A percentile compares a stretch with the other conserved stretches of the same genome.
Evolutionary conservation across 2,113 vertebrate genomes (phyloP).

Genomic region (Daubentonia madagascariensis): DNA sequence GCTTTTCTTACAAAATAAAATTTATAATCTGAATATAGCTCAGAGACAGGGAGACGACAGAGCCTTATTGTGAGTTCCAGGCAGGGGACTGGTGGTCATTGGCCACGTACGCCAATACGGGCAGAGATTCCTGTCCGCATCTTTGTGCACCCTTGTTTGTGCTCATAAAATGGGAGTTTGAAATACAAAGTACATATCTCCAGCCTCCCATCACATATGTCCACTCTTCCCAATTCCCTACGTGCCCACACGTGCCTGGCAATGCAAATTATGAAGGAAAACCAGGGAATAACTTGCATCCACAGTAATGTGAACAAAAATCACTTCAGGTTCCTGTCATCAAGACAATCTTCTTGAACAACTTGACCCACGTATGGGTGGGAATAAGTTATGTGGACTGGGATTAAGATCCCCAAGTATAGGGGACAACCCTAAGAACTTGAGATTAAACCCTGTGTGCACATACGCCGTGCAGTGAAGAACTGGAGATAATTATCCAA

Average conservation of each 20-base stretch:
- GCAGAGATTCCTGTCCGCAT: too few relatives aligned
- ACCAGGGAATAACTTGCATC: neutral
- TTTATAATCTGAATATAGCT: neutral
- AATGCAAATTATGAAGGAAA: neutral
- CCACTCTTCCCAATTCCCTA: neutral
- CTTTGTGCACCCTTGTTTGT: accelerated
- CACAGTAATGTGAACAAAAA: neutral
- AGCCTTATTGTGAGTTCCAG: accelerated
- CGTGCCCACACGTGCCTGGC: neutral
- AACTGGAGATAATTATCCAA: neutral
- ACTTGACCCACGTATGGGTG: neutral
- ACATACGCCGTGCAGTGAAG: too few relatives aligned
- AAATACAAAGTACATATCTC: too few relatives aligned
- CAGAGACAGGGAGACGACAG: neutral
- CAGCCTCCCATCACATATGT: too few relatives aligned
- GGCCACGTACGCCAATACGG: accelerated
- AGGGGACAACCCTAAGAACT: neutral
- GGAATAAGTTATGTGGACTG: neutral
- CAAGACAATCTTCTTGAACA: neutral
- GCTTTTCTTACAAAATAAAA: neutral
- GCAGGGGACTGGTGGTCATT: neutral
- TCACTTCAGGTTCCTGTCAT: too few relatives aligned
- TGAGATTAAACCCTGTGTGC: neutral
- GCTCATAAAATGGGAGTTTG: neutral
- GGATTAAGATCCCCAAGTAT: neutral